Base-by-base conservation (phyloP, 2,113 vertebrate species). In the Formicarius rufipectus region DNA sequence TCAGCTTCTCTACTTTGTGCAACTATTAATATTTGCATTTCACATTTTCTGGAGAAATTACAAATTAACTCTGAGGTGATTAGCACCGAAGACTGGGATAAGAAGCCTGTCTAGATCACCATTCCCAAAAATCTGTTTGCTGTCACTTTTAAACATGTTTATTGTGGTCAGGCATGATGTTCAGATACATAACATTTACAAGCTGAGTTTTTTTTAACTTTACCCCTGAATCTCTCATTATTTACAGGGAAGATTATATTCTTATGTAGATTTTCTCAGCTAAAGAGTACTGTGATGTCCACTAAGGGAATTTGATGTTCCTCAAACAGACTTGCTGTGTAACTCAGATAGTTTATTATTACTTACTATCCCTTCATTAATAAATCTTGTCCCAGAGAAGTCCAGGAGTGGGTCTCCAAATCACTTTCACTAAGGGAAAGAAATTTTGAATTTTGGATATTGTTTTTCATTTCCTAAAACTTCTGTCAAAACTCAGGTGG, bases 221-320 rank as follows among this genome's bases (percentile, higher is more conserved):
- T 71, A 50, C 2, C 7, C 5, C 5, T 28, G 11, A 47, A 77
- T 55, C 3, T 77, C 53, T 56, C 12, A 40, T 31, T 33, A 55
- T 50, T 45, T 78, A 4, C 21, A 45, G 23, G 21, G 5, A 60
- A 31, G 7, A 24, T 45, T 0, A 25, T 42, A 35, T 59, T 73
- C 55, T 40, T 39, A 5, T 23, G 8, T 9, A 39, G 12, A n/a
- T 81, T 86, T 84, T 67, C 30, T 72, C 30, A 60, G 30, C 68
- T 37, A 20, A 49, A 72, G 5, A 20, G 4, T 7, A 53, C 14
- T 0, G 0, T 35, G 25, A 22, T 30, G 9, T 27, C 12, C 8
- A 19, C 22, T 63, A 30, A 58, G 9, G 81, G 21, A 84, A 14
- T n/a, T 4, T 78, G 17, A 63, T 31, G 14, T 31, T 62, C 35